A percentile compares a stretch with the other conserved stretches of the same genome.
phyloP scores from a whole-genome alignment of 2,888 invertebrate species.

The Cosmorhoe ocellata region DNA sequence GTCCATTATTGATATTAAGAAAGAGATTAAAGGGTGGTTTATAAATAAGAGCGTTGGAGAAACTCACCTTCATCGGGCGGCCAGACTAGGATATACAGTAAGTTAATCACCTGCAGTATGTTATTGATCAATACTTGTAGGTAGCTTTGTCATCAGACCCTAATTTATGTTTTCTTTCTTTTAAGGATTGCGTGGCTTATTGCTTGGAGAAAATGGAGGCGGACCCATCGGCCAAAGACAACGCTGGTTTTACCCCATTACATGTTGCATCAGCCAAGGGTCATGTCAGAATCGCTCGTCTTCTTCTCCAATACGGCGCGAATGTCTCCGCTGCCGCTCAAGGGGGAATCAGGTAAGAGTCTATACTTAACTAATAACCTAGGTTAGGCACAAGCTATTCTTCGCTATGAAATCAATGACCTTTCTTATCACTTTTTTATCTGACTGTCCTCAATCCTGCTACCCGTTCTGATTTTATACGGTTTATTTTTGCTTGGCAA shows the following conservation, averaged over 20 bases:
- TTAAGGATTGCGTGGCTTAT: constrained; percentile 93
- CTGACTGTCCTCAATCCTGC: too few relatives aligned
- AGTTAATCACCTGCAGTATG: constrained; percentile 63
- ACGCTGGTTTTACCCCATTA: constrained; percentile 95
- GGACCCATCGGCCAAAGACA: constrained; percentile 93
- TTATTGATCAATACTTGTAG: too few relatives aligned
- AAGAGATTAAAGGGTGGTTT: constrained; percentile 94
- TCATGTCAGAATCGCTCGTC: constrained; percentile 91
- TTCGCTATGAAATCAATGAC: too few relatives aligned
- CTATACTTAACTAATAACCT: too few relatives aligned
- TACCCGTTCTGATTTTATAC: not conserved
- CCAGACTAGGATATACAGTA: constrained; percentile 93
- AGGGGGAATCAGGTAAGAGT: constrained; percentile 90
- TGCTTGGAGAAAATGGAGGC: constrained; percentile 93
- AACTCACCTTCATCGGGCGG: constrained; percentile 95
- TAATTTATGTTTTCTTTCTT: constrained; percentile 20
- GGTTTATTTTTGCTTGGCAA: not conserved
- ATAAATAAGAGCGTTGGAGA: constrained; percentile 97
- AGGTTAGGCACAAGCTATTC: too few relatives aligned
- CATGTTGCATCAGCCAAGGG: constrained; percentile 96
- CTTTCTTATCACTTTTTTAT: too few relatives aligned
- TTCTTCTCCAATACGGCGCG: constrained; percentile 93
- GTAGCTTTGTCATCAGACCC: too few relatives aligned
- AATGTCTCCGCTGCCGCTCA: constrained; percentile 95
- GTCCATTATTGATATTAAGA: constrained; percentile 89